Conservation (phyloP, 2,113 vertebrate genomes). For the Lagopus muta region DNA sequence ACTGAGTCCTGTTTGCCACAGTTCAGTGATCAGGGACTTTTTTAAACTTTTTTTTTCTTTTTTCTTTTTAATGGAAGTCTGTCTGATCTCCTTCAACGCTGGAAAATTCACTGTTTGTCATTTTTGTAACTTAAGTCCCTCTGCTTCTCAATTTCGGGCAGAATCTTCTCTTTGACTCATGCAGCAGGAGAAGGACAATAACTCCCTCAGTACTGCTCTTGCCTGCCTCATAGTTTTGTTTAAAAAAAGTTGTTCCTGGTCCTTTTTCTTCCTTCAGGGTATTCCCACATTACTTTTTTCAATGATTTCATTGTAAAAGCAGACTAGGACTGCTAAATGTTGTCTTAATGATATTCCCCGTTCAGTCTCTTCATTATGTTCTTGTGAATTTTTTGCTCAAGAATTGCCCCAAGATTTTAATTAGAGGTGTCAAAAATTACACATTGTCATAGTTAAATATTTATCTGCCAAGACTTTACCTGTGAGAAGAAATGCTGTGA, state of each 20-base stretch:
- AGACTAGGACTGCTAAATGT: background rate
- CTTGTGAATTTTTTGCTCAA: background rate
- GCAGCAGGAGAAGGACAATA: slow-evolving; percentile 21
- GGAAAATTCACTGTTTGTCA: slow-evolving; percentile 12
- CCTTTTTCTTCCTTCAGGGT: slow-evolving; percentile 10
- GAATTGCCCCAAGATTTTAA: background rate
- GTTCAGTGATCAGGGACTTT: background rate
- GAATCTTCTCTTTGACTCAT: slow-evolving; percentile 26
- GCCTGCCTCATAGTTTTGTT: background rate
- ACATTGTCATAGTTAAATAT: background rate
- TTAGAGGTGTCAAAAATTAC: background rate
- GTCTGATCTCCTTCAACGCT: background rate
- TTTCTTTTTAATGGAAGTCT: background rate
- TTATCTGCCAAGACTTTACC: background rate
- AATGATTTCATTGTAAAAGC: background rate
- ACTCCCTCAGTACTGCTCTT: background rate
- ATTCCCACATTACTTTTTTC: background rate
- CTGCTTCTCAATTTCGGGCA: slow-evolving; percentile 6
- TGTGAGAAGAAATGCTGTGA: background rate
- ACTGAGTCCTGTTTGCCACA: background rate
- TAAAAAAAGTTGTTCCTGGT: background rate
- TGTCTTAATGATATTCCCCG: background rate
- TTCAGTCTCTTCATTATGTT: background rate
- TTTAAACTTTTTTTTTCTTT: background rate
- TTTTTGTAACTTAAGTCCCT: background rate